phyloP scores from a whole-genome alignment of 2,888 invertebrate species.

The Congeria kusceri region DNA sequence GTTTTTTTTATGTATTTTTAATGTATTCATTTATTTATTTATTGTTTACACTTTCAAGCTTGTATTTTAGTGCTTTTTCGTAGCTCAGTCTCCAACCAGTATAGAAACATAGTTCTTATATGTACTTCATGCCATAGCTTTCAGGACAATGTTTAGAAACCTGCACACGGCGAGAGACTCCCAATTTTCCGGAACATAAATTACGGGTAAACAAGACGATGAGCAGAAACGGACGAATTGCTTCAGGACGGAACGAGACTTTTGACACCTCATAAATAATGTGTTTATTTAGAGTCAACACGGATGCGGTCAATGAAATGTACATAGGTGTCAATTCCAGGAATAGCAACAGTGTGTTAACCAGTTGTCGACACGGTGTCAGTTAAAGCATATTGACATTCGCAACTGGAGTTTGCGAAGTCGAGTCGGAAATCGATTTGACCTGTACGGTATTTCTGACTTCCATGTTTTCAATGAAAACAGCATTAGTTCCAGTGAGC shows the following conservation, averaged over 20 bases:
- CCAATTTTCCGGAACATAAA: slow-evolving; percentile 61
- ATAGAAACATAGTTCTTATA: too few species aligned
- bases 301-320: slow-evolving; percentile 10
- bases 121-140: too few species aligned
- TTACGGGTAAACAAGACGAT: slow-evolving; percentile 14
- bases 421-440: not conserved
- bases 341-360: not conserved
- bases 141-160: too few species aligned
- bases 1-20: too few species aligned
- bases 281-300: slow-evolving; percentile 36
- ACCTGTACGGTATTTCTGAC: not conserved
- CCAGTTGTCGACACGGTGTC: too few species aligned
- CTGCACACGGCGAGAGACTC: not conserved
- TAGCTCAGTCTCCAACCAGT: too few species aligned
- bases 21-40: too few species aligned
- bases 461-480: not conserved
- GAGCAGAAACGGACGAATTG: slow-evolving; percentile 15
- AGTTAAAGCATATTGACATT: too few species aligned
- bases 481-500: not conserved
- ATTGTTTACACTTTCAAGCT: too few species aligned
- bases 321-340: slow-evolving; percentile 4
- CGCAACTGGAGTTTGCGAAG: too few species aligned
- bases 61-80: too few species aligned
- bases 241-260: slow-evolving; percentile 21
- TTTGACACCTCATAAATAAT: slow-evolving; percentile 45